A percentile compares a stretch with the other conserved stretches of the same genome.
These are phyloP conservation scores for Tachysurus vachellii DNA, from an alignment of 2,113 vertebrate species.

Conservation along the genomic window DNA sequence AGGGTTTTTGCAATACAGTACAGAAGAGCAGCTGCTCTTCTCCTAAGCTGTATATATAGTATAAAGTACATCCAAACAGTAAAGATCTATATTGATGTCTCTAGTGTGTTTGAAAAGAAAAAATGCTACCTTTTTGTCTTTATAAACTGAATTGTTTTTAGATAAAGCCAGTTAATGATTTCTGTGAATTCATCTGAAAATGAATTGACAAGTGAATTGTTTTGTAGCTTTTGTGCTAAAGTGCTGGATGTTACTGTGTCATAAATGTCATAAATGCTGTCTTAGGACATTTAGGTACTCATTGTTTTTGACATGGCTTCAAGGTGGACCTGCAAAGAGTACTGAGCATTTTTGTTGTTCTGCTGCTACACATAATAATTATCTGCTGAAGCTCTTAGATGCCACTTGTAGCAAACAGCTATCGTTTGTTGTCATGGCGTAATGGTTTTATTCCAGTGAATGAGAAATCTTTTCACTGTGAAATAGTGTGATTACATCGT, in stretches of 20 bases:
- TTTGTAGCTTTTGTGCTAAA: conserved; percentile 62
- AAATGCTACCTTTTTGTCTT: conserved; percentile 58
- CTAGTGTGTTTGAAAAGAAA: conserved; percentile 31
- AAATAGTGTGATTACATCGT: conserved; percentile 44
- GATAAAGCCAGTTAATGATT: conserved; percentile 1
- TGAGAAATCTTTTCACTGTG: conserved; percentile 62
- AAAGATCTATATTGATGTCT: conserved; percentile 41
- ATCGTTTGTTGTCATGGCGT: conserved; percentile 43
- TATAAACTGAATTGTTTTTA: conserved; percentile 64
- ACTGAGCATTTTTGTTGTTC: not conserved
- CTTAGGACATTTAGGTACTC: not conserved
- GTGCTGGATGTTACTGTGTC: conserved; percentile 51
- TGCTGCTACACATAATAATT: not conserved
- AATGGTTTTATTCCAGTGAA: conserved; percentile 59
- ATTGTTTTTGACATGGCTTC: conserved; percentile 12
- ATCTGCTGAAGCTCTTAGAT: not conserved
- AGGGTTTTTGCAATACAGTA: not conserved
- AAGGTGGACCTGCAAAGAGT: conserved; percentile 12
- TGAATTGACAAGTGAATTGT: conserved; percentile 68
- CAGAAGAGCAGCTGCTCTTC: not conserved
- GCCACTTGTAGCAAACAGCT: conserved; percentile 48
- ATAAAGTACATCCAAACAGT: not conserved
- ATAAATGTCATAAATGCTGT: conserved; percentile 12
- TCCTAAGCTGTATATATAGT: not conserved
- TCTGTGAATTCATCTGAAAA: conserved; percentile 59